Evolutionary conservation across 2,797 vertebrate species (phyloP), one percentile per base, ranked within the genome.

Genomic region (Sciaenops ocellatus): DNA sequence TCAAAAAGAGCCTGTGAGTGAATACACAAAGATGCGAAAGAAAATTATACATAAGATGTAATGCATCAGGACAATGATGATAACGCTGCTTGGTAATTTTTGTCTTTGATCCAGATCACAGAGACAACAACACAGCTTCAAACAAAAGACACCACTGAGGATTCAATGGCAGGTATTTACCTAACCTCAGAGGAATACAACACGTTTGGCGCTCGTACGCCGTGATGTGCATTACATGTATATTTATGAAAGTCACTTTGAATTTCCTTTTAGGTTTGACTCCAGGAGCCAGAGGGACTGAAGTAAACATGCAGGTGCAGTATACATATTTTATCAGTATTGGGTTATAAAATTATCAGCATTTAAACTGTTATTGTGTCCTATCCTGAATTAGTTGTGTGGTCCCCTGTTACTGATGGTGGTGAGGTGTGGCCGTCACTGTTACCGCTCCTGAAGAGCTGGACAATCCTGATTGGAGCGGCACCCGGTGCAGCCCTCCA

Each of bases 81-180:
- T 76, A 54, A 79, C 56, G 55, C 59, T 41, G 60, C 75, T 13
- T 1, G 41, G 34, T 69, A 65, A 72, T 74, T 16, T 52, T 5
- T 0, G 44, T 38, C 79, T 87, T 86, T 86, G 65, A 90, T 87
- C 77, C 44, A 76, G 54, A 82, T 83, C 76, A 82, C 28, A 48
- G 47, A 26, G 6, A 50, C 20, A 38, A 60, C 48, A 55, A 38
- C 42, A 15, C 30, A 16, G 18, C 78, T 76, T 86, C 82, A 86
- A 85, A 85, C 80, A 79, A 57, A 75, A 42, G 1, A 69, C 46
- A 11, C 15, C 64, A 24, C 0, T 3, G 34, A 73, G 26, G 56
- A 38, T 41, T 57, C 61, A 28, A 3, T 17, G 0, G 30, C 55
- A 54, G n/a, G 17, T 30, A 64, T 42, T 71, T 47, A 7, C 30